Base-by-base conservation (phyloP, 2,888 invertebrate genomes). In the Nomada goodeniana region DNA sequence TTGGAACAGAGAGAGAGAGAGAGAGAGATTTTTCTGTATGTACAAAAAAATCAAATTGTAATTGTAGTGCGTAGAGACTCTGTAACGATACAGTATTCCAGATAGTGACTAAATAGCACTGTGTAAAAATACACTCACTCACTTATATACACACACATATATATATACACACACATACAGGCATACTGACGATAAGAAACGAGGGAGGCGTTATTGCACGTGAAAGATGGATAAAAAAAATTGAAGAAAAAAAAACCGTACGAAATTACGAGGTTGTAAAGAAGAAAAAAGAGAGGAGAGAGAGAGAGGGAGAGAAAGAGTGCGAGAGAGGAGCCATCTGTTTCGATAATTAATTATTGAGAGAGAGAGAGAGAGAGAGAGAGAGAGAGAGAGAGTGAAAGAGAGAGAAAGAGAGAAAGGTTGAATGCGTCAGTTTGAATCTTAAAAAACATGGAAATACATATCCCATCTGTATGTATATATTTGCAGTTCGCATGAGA, bases 391-490 rank as follows among this genome's bases (percentile, higher is more conserved):
- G 18, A 60, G 29, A 70, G 67, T 68, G 68, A 73, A 83, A 74
- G 71, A 23, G 29, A 52, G 74, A 63, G 57, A 44, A 55, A 44
- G 70, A 52, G 20, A 60, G 42, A 47, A 52, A 44, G 65, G 64
- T 52, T 68, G 53, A 75, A 71, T 15, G 47, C 44, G 71, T 84
- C 87, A 84, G 84, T 89, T 90, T 88, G 89, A 90, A 88, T 87
- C 89, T 88, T 89, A 88, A 87, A 23, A 57, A 50, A 74, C 80
- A 72, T 85, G 67, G 70, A 47, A 55, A 92, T 92, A 93, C 93
- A 93, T 93, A 93, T 93, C 93, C 91, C 90, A 90, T 90, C 91
- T 92, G 88, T 93, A 90, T 93, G 93, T 93, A 93, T 93, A 93
- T 93, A 93, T 92, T 92, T 92, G 92, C 91, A 89, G 75, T 77